phyloP scores from a whole-genome alignment of 2,888 invertebrate genomes.

The Eumerus sabulonum region DNA sequence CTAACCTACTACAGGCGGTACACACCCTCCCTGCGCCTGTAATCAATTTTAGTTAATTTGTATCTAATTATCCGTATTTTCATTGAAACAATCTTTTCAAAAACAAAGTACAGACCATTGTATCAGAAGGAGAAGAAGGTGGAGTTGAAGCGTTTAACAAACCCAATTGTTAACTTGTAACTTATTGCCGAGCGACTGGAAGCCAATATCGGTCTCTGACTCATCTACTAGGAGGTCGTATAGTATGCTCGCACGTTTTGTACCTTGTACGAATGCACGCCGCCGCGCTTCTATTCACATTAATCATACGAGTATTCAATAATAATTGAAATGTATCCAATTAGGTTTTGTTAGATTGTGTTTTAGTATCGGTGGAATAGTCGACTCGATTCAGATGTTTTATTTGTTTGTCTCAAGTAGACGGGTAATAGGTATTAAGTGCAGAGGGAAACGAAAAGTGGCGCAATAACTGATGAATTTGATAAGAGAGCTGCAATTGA shows the following conservation, averaged over 20 bases:
- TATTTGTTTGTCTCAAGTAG: background rate
- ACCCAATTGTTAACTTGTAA: slow-evolving; percentile 36
- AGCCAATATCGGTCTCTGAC: background rate
- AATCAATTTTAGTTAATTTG: slow-evolving; percentile 42
- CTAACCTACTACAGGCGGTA: slow-evolving; percentile 1
- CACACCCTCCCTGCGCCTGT: slow-evolving; percentile 32
- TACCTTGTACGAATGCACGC: slow-evolving; percentile 8
- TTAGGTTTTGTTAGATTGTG: slow-evolving; percentile 46
- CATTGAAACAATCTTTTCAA: background rate
- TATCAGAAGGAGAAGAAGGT: slow-evolving; percentile 50
- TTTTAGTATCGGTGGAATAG: slow-evolving; percentile 42
- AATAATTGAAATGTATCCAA: slow-evolving; percentile 44
- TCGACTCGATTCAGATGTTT: slow-evolving; percentile 30
- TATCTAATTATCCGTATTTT: slow-evolving; percentile 31
- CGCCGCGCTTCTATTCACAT: slow-evolving; percentile 21
- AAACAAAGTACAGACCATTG: slow-evolving; percentile 19
- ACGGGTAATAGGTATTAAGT: background rate
- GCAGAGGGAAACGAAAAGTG: slow-evolving; percentile 20
- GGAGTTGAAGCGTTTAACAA: slow-evolving; percentile 41
- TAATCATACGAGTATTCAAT: slow-evolving; percentile 37
- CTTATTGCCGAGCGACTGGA: slow-evolving; percentile 14
- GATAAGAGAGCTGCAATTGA: slow-evolving; percentile 26
- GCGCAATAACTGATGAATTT: slow-evolving; percentile 33
- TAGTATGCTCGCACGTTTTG: background rate
- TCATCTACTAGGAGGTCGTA: slow-evolving; percentile 1